phyloP scores from a whole-genome alignment of 1,140 invertebrate genomes.

The Diuraphis noxia region DNA sequence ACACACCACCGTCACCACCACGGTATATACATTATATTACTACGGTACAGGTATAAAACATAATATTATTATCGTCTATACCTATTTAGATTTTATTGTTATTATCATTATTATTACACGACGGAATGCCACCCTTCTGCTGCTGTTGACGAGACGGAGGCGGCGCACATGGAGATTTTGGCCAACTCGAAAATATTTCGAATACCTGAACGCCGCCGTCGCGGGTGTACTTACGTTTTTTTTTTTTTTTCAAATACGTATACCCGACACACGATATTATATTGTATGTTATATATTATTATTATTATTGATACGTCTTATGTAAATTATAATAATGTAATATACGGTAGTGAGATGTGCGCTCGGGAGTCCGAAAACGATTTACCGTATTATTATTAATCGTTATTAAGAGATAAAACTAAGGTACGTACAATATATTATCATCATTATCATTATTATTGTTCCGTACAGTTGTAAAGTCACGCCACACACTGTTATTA shows the following conservation, averaged over 20 bases:
- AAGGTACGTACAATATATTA: not conserved
- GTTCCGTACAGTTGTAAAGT: not conserved
- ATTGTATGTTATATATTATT: not conserved
- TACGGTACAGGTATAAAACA: not conserved
- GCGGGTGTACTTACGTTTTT: not conserved
- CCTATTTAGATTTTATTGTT: not conserved
- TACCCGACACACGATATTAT: not conserved
- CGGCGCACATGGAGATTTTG: not conserved
- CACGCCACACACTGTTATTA: not conserved
- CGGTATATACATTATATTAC: not conserved
- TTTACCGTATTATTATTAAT: not conserved
- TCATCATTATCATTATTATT: not conserved
- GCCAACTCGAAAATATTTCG: constrained; percentile 27
- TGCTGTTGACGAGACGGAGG: not conserved
- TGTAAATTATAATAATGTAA: not conserved
- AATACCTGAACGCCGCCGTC: not conserved
- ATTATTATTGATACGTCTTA: not conserved
- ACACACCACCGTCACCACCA: too few relatives aligned
- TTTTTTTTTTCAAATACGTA: not conserved
- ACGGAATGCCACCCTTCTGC: not conserved
- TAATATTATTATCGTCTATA: not conserved
- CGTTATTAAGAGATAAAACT: too few relatives aligned
- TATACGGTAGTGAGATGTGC: too few relatives aligned
- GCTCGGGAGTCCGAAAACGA: not conserved
- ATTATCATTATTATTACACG: too few relatives aligned